phyloP scores from a whole-genome alignment of 2,113 vertebrate genomes.

The Seriola quinqueradiata region DNA sequence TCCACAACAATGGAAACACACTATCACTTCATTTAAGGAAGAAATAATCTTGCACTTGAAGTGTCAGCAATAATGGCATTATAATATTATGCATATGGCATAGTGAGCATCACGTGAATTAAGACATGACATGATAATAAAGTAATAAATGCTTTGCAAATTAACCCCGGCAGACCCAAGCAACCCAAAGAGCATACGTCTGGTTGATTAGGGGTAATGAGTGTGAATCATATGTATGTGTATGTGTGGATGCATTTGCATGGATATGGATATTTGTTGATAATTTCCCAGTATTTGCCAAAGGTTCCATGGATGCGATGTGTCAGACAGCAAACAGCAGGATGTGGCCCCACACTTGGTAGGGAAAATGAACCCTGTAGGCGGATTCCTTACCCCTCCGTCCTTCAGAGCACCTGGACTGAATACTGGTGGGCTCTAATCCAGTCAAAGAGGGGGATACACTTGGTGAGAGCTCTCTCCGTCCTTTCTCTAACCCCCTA shows the following conservation, averaged over 20 bases:
- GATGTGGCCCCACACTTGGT: conserved; percentile 45
- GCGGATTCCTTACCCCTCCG: conserved; percentile 53
- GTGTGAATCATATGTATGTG: conserved; percentile 40
- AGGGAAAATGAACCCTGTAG: conserved; percentile 45
- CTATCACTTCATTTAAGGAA: conserved; percentile 81
- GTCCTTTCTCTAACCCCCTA: conserved; percentile 62
- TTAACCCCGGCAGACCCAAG: conserved; percentile 75
- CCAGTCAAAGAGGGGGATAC: conserved; percentile 71
- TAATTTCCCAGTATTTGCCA: conserved; percentile 13
- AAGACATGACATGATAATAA: conserved; percentile 80
- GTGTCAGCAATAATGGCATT: conserved; percentile 76
- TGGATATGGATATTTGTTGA: conserved; percentile 1
- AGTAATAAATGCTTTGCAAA: conserved; percentile 81
- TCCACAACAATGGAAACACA: conserved; percentile 78
- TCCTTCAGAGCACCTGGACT: conserved; percentile 69
- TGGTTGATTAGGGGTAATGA: conserved; percentile 69
- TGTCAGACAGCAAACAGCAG: conserved; percentile 60
- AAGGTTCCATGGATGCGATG: conserved; percentile 12
- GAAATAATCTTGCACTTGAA: conserved; percentile 77
- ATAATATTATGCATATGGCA: conserved; percentile 70
- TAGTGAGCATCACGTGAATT: conserved; percentile 65
- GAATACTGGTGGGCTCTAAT: conserved; percentile 72
- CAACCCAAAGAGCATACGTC: conserved; percentile 64
- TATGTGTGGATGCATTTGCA: not conserved
- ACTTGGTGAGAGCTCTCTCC: conserved; percentile 66